A percentile compares a stretch with the other conserved stretches of the same genome.
Conservation (phyloP, 2,797 vertebrate species). For the Sardinella longiceps region DNA sequence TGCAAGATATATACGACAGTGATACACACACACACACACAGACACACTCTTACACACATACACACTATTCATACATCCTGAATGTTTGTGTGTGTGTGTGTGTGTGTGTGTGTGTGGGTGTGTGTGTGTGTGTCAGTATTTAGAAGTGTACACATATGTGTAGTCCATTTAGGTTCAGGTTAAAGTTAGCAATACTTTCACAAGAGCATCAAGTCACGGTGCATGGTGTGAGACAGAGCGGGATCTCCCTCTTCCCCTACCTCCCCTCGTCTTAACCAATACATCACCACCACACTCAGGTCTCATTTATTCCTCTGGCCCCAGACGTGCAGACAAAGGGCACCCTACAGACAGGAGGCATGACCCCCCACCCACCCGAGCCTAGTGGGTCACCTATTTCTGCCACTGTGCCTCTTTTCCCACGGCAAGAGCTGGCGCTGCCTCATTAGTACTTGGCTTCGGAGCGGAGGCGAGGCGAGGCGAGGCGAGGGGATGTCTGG, state of each 20-base stretch:
- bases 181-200: not conserved
- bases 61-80: not conserved
- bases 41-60: not conserved
- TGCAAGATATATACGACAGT: not conserved
- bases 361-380: slow-evolving; percentile 48
- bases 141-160: too few relatives aligned
- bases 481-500: slow-evolving; percentile 80
- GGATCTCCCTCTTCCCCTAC: not conserved
- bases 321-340: slow-evolving; percentile 85
- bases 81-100: not conserved
- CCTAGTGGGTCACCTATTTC: slow-evolving; percentile 94
- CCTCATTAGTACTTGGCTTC: slow-evolving; percentile 80
- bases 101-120: not conserved
- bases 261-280: slow-evolving; percentile 29
- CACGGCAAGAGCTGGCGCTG: slow-evolving; percentile 84
- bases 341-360: slow-evolving; percentile 79
- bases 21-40: not conserved
- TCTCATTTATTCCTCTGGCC: slow-evolving; percentile 54
- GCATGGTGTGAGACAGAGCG: not conserved
- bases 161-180: not conserved
- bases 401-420: slow-evolving; percentile 88
- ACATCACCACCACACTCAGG: slow-evolving; percentile 55
- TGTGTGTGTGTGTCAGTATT: not conserved
- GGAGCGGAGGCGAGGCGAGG: too few relatives aligned
- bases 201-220: not conserved